Conservation (phyloP, 2,797 vertebrate genomes). For the Carapus acus region DNA sequence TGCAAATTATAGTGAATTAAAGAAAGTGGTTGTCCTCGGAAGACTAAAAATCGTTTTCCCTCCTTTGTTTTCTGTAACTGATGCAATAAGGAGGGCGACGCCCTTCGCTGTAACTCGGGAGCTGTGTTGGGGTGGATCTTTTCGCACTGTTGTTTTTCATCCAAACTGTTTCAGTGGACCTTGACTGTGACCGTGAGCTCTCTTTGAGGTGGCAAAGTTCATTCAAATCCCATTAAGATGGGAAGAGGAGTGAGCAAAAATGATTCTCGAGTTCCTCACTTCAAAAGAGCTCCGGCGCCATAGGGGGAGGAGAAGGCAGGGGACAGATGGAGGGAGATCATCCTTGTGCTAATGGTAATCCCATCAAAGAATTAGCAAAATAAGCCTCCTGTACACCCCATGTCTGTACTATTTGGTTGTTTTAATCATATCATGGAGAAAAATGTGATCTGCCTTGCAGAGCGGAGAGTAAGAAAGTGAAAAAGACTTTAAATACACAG, state of each 20-base stretch:
- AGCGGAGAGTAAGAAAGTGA: conserved; percentile 10
- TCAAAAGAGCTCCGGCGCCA: conserved; percentile 53
- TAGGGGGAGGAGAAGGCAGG: conserved; percentile 20
- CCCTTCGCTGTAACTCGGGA: conserved; percentile 39
- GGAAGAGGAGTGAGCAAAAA: conserved; percentile 47
- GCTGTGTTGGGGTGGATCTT: conserved; percentile 35
- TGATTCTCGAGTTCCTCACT: conserved; percentile 57
- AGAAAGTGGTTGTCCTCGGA: conserved; percentile 60
- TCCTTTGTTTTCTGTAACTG: conserved; percentile 56
- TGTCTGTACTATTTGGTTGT: conserved; percentile 25
- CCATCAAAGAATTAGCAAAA: conserved; percentile 61
- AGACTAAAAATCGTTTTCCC: conserved; percentile 58
- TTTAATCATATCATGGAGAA: conserved; percentile 14
- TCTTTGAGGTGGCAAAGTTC: conserved; percentile 41
- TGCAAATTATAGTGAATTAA: conserved; percentile 74
- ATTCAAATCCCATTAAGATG: conserved; percentile 53
- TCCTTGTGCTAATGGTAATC: conserved; percentile 55
- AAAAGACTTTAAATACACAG: conserved; percentile 16
- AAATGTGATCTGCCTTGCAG: too few relatives aligned
- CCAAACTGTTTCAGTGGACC: conserved; percentile 36
- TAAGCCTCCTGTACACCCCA: conserved; percentile 42
- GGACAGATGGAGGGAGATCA: conserved; percentile 40
- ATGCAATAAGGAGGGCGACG: conserved; percentile 45
- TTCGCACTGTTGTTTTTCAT: conserved; percentile 49
- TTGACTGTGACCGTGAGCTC: conserved; percentile 37